Evolutionary conservation across 2,797 vertebrate genomes (phyloP), one percentile per base, ranked within the genome.

Genomic region (Falco biarmicus): DNA sequence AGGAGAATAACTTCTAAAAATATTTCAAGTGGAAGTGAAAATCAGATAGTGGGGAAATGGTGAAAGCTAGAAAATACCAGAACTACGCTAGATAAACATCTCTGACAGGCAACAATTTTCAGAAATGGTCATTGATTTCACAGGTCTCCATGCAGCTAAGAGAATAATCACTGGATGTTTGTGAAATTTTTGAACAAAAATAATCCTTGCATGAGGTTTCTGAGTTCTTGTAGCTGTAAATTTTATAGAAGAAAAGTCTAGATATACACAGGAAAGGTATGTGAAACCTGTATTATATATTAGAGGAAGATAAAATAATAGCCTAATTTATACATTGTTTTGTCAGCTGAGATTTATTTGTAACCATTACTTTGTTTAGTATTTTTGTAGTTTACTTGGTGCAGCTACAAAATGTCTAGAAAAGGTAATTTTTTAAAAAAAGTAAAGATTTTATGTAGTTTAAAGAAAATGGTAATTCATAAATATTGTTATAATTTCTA

Each of bases 381-480:
- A 31, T 61, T 94, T 89, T 65, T 85, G 24, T 41, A 8, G 2
- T 68, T 71, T 86, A 70, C 45, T 71, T 3, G 1, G 5, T 70
- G 6, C 48, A 50, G 41, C 60, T 84, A 61, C 15, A 66, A 85
- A 85, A 85, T 51, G 16, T 71, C 66, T 75, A 87, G 32, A 60
- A 80, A 89, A 64, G 6, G 9, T 53, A 75, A 45, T 64, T 39
- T 13, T 64, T 39, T 4, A 64, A 66, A n/a, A 85, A 78, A 47
- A 90, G 32, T 39, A 71, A 95, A 90, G 43, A 39, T 87, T 94
- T 93, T 91, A 47, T 68, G 34, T 57, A 7, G 10, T 32, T 91
- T 90, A 94, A 97, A 94, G 66, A 57, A 95, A 86, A 90, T n/a
- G 71, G 74, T 79, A n/a, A 86, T 92, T 97, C 77, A 39, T 45